Evolutionary conservation across 2,888 invertebrate species (phyloP), one percentile per base, ranked within the genome.

Genomic region (Anthophora plumipes): DNA sequence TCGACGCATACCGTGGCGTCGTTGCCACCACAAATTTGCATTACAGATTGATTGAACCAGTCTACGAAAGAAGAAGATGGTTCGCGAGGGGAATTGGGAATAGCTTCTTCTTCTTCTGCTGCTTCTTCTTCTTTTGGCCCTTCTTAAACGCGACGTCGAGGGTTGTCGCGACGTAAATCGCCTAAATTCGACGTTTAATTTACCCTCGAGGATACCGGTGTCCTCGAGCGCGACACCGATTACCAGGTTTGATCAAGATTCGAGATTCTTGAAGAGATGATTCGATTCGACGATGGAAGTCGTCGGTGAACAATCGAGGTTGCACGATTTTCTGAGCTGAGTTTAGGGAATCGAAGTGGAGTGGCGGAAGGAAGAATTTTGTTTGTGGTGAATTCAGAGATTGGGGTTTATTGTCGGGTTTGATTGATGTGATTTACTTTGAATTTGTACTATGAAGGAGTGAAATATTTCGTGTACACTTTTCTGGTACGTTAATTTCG

Each of bases 21-120:
- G 83, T 41, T 52, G 57, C 59, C 69, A 54, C 54, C 85, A 69
- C 80, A 82, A 83, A 89, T 91, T 91, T 91, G 88, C 91, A 91
- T 90, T 90, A 72, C 88, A 85, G 88, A 91, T 91, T 90, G 91
- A 91, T 90, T 82, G 90, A 89, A 86, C 85, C 82, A 9, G 84
- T 25, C 63, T 66, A 71, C 52, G 67, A 68, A 71, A 80, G 66
- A 74, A 63, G 54, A 69, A 55, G 59, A 74, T 61, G 37, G 52
- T 14, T n/a, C n/a, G n/a, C n/a, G n/a, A 50, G n/a, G 37, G n/a
- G 37, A 55, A 31, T 37, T 50, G 50, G 76, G 17, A 3, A 22
- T 25, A 48, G 8, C 37, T 60, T 61, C 64, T 59, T 57, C 79
- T 22, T 59, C 71, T 54, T 55, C 59, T 37, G 54, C 71, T 14